Base-by-base conservation (phyloP, 1,140 invertebrate genomes). In the Brachionus asplanchnoidis region DNA sequence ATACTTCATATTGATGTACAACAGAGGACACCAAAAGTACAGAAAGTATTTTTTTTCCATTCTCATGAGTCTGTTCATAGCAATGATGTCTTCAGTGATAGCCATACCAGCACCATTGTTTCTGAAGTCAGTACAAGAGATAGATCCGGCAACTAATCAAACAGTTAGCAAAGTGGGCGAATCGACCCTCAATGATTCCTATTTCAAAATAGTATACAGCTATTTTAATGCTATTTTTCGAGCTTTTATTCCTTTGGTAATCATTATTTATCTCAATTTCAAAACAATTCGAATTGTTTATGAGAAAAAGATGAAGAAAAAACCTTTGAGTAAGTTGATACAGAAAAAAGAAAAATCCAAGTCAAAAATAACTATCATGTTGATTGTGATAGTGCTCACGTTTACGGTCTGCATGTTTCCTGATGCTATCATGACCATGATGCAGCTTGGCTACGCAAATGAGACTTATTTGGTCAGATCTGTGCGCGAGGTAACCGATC, bases 401-500 rank as follows among this genome's bases (percentile, higher is more conserved):
- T 94, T 94, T 87, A 89, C 94, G 20, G 87, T 94, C 2, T 95
- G 94, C 87, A 93, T 94, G 87, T 91, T 93, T 42, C 94, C 94
- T 0, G 92, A 93, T 84, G 93, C 93, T 3, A 88, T 91, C 14
- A 90, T 92, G 85, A 89, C 93, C 3, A 91, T 87, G 44, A 85
- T 88, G 60, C 85, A 85, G 88, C 89, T 75, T 87, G 87, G 90
- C 82, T 88, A 89, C 70, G 89, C 90, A 36, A 88, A 88, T 20
- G 87, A 89, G 75, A 86, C 86, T 83, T 86, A 86, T 85, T 85
- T 92, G 1, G 87, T 91, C 0, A 88, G 88, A 84, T 92, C 91
- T 11, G 88, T 94, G 8, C 92, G 93, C 2, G 94, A 94, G 88
- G 92, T 94, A 44, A 94, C 92, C 86, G 94, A 95, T 88, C 91